phyloP scores from a whole-genome alignment of 2,113 vertebrate genomes.

The Gracilinanus agilis region DNA sequence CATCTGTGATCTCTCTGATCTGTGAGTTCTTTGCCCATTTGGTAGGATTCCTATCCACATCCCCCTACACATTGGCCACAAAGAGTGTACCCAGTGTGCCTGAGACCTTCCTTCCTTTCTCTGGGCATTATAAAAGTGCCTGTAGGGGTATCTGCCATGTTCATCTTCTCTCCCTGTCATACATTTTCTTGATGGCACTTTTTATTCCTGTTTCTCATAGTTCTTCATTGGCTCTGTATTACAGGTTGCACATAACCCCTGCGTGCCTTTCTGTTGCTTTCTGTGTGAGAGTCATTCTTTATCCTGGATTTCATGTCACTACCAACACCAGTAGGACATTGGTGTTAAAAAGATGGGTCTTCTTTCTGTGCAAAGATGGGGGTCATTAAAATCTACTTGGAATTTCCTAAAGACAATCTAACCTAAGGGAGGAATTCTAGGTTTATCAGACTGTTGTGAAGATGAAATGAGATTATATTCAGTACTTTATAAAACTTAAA shows the following conservation, averaged over 20 bases:
- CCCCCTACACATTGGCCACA: neutral
- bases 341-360: too few relatives aligned
- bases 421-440: neutral
- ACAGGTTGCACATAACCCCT: neutral
- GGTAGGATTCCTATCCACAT: neutral
- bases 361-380: neutral
- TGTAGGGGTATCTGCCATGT: neutral
- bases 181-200: neutral
- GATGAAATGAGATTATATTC: neutral
- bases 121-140: neutral
- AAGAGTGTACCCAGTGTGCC: neutral
- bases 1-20: neutral
- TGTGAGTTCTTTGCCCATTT: neutral
- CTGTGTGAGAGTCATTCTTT: neutral
- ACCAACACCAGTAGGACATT: neutral
- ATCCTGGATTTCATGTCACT: neutral
- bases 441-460: neutral
- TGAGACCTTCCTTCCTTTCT: neutral
- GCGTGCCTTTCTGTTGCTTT: neutral
- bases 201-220: too few relatives aligned
- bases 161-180: neutral
- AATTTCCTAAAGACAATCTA: too few relatives aligned
- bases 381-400: neutral
- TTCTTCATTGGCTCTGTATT: neutral
- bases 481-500: neutral